phyloP scores from a whole-genome alignment of 2,797 vertebrate genomes.

The Epinephelus malabaricus region DNA sequence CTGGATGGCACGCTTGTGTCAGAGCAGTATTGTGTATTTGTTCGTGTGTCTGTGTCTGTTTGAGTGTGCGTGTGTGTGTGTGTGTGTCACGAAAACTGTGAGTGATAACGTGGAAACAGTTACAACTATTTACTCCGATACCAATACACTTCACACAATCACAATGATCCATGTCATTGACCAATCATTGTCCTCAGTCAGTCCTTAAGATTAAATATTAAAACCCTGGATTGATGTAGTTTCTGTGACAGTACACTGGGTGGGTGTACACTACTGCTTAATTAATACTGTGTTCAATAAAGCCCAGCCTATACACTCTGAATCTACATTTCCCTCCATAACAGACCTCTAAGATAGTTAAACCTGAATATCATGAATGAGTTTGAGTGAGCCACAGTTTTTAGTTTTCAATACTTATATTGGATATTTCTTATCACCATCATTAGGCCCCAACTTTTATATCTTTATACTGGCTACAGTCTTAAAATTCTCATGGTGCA shows the following conservation, averaged over 20 bases:
- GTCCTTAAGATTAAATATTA: too few species aligned
- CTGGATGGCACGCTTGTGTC: conserved; percentile 44
- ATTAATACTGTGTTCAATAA: too few species aligned
- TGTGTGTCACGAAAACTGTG: background rate
- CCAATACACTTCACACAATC: too few species aligned
- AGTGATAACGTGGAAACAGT: too few species aligned
- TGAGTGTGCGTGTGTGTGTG: background rate
- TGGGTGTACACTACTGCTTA: too few species aligned
- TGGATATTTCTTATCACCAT: background rate
- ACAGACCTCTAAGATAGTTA: background rate
- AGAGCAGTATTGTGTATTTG: background rate
- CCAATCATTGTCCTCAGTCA: too few species aligned
- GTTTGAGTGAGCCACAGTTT: background rate
- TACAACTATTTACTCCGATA: too few species aligned
- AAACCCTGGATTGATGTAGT: too few species aligned
- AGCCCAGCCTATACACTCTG: too few species aligned
- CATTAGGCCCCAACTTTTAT: background rate
- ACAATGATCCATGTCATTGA: too few species aligned
- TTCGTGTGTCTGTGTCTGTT: background rate
- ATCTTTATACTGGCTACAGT: background rate
- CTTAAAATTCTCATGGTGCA: background rate
- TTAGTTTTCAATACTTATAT: background rate
- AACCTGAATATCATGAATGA: background rate
- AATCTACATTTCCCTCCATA: too few species aligned
- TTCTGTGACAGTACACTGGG: too few species aligned